phyloP scores from a whole-genome alignment of 2,888 invertebrate genomes.

The Oxytorus armatus region DNA sequence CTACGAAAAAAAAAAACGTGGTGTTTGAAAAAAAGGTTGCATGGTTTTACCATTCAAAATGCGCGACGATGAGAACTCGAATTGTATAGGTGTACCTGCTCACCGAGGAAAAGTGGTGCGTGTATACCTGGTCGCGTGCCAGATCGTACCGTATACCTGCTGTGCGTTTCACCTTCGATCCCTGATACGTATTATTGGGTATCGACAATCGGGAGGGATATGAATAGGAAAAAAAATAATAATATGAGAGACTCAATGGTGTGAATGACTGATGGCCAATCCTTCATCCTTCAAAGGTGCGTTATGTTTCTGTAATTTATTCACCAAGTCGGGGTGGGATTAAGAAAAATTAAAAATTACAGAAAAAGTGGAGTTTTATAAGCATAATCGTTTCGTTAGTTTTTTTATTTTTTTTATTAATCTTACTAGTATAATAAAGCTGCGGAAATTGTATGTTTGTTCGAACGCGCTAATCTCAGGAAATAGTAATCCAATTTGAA shows the following conservation, averaged over 20 bases:
- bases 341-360: too few species aligned
- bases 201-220: conserved; percentile 72
- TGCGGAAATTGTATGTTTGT: too few species aligned
- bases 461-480: too few species aligned
- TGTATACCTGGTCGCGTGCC: conserved; percentile 76
- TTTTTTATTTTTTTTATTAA: too few species aligned
- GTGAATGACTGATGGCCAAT: background rate
- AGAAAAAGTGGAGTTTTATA: too few species aligned
- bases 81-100: conserved; percentile 42
- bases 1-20: conserved; percentile 19
- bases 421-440: too few species aligned
- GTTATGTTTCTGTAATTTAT: conserved; percentile 1
- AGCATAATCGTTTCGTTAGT: too few species aligned
- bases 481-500: too few species aligned
- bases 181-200: conserved; percentile 74
- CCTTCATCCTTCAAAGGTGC: conserved; percentile 9
- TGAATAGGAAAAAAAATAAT: conserved; percentile 36
- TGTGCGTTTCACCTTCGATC: conserved; percentile 73
- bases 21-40: conserved; percentile 19
- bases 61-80: conserved; percentile 6
- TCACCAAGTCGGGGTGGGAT: background rate
- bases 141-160: conserved; percentile 73
- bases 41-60: conserved; percentile 37
- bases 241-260: background rate
- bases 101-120: conserved; percentile 38